A percentile compares a stretch with the other conserved stretches of the same genome.
Evolutionary conservation across 2,888 invertebrate genomes (phyloP).

Genomic region (Parasteatoda lunata): DNA sequence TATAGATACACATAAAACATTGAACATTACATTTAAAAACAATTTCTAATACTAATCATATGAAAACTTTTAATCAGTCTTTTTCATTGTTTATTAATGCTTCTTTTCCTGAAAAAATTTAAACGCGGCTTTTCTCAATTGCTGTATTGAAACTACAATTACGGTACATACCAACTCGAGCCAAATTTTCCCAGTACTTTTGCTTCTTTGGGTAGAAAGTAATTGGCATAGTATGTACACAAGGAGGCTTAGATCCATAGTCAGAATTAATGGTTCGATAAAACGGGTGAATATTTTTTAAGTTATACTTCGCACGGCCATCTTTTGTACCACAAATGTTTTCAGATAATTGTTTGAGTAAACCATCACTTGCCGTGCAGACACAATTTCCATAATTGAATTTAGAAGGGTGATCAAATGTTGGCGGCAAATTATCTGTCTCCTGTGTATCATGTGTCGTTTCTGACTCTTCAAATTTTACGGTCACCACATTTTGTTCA

Average conservation of each 20-base stretch:
- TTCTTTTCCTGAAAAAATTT: not conserved
- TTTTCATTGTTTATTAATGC: no score
- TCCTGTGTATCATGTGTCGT: constrained; percentile 38
- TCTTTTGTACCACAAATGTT: not conserved
- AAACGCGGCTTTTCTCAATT: constrained; percentile 27
- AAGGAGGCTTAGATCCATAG: constrained; percentile 39
- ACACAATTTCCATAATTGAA: constrained; percentile 56
- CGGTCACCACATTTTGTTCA: not conserved
- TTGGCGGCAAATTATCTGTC: constrained; percentile 41
- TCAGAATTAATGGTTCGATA: constrained; percentile 50
- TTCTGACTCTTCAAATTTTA: not conserved
- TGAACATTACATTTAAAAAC: no score
- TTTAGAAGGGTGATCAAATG: constrained; percentile 46
- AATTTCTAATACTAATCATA: no score
- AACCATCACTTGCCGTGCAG: constrained; percentile 19
- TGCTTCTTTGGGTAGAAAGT: constrained; percentile 45
- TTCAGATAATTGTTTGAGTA: constrained; percentile 12
- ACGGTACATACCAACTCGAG: constrained; percentile 52
- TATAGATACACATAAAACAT: no score
- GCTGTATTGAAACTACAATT: constrained; percentile 50
- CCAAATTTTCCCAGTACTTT: constrained; percentile 52
- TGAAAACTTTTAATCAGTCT: no score
- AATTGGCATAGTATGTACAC: constrained; percentile 48
- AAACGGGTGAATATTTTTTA: constrained; percentile 19
- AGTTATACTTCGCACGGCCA: not conserved